Percentiles rank a stretch among this genome's conserved stretches.
These are phyloP conservation scores for Mastomys natalensis DNA, from an alignment of 2,113 vertebrate species.

Conservation along the genomic window DNA sequence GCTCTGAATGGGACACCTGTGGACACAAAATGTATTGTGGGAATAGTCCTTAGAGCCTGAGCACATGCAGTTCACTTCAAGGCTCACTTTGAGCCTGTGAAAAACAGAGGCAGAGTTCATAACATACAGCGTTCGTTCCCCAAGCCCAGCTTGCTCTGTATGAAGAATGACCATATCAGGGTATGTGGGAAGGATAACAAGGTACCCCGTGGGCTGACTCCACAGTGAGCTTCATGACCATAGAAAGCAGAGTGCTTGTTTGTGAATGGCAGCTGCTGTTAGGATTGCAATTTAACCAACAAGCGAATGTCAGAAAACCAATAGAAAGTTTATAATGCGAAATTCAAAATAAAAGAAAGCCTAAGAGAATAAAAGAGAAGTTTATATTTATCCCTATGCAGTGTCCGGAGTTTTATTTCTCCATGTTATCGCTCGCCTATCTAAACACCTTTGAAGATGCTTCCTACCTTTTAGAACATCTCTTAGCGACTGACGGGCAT, in stretches of 20 bases:
- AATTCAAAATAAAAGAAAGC: not conserved
- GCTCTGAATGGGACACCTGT: conserved; percentile 18
- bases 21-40: not conserved
- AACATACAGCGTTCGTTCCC: not conserved
- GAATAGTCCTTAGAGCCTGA: not conserved
- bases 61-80: not conserved
- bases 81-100: not conserved
- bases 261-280: not conserved
- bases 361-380: not conserved
- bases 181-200: not conserved
- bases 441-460: not conserved
- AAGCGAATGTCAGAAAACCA: not conserved
- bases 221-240: not conserved
- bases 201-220: not conserved
- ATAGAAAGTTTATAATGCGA: not conserved
- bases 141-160: not conserved
- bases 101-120: not conserved
- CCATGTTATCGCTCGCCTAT: not conserved
- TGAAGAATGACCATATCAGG: not conserved
- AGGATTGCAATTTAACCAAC: not conserved
- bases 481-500: not conserved
- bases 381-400: conserved; percentile 22
- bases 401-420: not conserved
- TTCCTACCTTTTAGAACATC: not conserved
- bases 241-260: not conserved